Conservation (phyloP, 2,888 invertebrate species). For the Xanthorhoe spadicearia region DNA sequence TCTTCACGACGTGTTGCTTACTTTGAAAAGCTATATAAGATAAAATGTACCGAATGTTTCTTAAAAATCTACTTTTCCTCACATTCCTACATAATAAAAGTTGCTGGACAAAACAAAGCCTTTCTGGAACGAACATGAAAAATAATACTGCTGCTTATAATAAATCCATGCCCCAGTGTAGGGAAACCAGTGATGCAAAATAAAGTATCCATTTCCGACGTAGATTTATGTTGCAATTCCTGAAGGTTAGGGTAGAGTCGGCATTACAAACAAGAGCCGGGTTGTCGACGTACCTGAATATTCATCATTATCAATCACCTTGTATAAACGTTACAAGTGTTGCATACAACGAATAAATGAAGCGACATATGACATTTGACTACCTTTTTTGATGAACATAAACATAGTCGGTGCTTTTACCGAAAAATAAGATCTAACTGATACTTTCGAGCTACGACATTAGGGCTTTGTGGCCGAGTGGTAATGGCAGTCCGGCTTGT, state of each 20-base stretch:
- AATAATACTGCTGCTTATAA: conserved; percentile 26
- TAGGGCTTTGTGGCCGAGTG: too few species aligned
- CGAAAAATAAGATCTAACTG: too few species aligned
- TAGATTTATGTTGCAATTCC: conserved; percentile 71
- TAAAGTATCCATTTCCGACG: conserved; percentile 62
- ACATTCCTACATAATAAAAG: not conserved
- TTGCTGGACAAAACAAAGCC: conserved; percentile 1
- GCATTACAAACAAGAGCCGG: conserved; percentile 57
- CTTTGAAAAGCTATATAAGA: not conserved
- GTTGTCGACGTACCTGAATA: conserved; percentile 67
- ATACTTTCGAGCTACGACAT: too few species aligned
- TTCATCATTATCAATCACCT: conserved; percentile 76
- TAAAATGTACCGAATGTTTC: not conserved
- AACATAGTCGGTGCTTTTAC: too few species aligned
- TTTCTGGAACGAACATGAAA: conserved; percentile 9
- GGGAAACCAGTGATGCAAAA: conserved; percentile 52
- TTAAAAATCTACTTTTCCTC: not conserved
- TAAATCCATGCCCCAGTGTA: conserved; percentile 53
- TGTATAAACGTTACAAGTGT: conserved; percentile 54
- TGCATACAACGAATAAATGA: conserved; percentile 1
- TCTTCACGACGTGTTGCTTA: not conserved
- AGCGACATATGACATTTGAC: not conserved
- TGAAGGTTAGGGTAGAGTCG: conserved; percentile 60
- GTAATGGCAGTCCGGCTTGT: too few species aligned
- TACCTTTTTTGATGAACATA: too few species aligned